A percentile compares a stretch with the other conserved stretches of the same genome.
phyloP scores from a whole-genome alignment of 2,888 invertebrate species.

The Molorchus minor region DNA sequence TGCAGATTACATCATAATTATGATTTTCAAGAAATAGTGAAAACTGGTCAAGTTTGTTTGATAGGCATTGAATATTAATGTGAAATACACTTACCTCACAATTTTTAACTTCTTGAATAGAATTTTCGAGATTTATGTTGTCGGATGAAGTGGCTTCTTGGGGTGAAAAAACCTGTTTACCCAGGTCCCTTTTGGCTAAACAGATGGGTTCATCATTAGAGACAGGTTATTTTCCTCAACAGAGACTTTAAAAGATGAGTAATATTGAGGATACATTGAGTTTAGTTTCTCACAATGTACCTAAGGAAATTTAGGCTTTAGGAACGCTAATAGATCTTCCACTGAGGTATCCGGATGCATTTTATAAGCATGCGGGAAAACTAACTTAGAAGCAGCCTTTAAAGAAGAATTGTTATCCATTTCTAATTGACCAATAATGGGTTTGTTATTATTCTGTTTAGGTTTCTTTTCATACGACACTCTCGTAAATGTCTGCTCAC shows the following conservation, averaged over 20 bases:
- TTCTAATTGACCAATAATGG: neutral
- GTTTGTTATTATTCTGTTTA: neutral
- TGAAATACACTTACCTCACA: neutral
- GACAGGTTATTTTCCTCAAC: neutral
- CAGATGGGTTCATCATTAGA: neutral
- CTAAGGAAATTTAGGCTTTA: neutral
- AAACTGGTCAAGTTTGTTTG: neutral
- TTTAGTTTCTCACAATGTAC: neutral
- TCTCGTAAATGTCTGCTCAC: too few relatives aligned
- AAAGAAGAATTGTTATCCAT: neutral
- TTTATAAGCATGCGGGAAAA: constrained; percentile 9
- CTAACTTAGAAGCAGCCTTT: constrained; percentile 7
- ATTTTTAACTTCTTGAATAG: neutral
- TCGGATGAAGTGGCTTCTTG: too few relatives aligned
- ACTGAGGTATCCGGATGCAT: constrained; percentile 5
- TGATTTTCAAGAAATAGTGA: neutral
- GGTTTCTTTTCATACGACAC: neutral
- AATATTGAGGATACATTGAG: neutral
- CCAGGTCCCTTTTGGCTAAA: neutral
- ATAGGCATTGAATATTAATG: too few relatives aligned
- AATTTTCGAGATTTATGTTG: too few relatives aligned
- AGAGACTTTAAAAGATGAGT: neutral
- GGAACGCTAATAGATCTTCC: neutral
- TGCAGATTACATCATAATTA: neutral
- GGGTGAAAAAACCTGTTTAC: neutral